These are phyloP conservation scores for Trissoscelio sp. DNA, from an alignment of 2,888 invertebrate genomes.

Conservation along the genomic window DNA sequence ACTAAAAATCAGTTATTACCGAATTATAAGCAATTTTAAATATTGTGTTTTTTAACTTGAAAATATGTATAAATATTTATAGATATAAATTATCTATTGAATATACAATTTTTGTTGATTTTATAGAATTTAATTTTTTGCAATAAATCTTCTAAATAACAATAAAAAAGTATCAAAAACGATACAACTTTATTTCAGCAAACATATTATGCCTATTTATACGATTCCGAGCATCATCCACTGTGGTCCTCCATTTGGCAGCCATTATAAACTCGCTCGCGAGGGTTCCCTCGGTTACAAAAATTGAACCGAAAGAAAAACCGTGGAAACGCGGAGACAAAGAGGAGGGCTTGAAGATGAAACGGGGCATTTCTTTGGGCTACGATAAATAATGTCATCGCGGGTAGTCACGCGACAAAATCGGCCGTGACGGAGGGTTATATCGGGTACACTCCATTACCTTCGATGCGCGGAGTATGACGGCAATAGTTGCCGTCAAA, in stretches of 20 bases:
- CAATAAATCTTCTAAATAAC: too few relatives aligned
- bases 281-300: slow-evolving; percentile 19
- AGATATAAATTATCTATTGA: too few relatives aligned
- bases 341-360: slow-evolving; percentile 38
- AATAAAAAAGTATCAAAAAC: too few relatives aligned
- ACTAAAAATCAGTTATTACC: too few relatives aligned
- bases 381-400: slow-evolving; percentile 77
- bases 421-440: slow-evolving; percentile 78
- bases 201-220: too few relatives aligned
- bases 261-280: slow-evolving; percentile 31
- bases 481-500: slow-evolving; percentile 66
- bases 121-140: too few relatives aligned
- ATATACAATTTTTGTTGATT: too few relatives aligned
- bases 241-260: slow-evolving; percentile 19
- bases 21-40: too few relatives aligned
- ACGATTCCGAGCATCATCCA: not conserved
- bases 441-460: slow-evolving; percentile 79
- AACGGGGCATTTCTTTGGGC: slow-evolving; percentile 66
- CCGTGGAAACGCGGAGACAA: slow-evolving; percentile 26
- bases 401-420: slow-evolving; percentile 75
- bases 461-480: slow-evolving; percentile 74
- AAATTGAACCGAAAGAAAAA: slow-evolving; percentile 16
- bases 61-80: too few relatives aligned
- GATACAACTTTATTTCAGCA: too few relatives aligned
- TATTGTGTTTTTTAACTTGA: too few relatives aligned